phyloP scores from a whole-genome alignment of 2,797 vertebrate species.

The Urocyon cinereoargenteus region DNA sequence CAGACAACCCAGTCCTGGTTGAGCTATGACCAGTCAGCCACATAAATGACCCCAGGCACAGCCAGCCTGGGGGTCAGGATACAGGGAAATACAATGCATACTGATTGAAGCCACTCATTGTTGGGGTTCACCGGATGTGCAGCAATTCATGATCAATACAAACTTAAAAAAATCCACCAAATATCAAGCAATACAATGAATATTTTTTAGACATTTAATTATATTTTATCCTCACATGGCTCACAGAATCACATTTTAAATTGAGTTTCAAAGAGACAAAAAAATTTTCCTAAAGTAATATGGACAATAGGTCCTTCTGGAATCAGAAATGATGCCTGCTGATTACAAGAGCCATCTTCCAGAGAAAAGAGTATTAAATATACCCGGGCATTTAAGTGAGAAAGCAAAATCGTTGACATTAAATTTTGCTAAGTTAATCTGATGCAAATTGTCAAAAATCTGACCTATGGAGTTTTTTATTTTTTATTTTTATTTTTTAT shows the following conservation, averaged over 20 bases:
- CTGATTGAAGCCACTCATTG: background rate
- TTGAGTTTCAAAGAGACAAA: background rate
- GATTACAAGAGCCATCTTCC: background rate
- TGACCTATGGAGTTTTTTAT: background rate
- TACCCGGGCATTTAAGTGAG: no score
- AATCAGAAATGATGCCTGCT: background rate
- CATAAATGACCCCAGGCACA: rapidly evolving
- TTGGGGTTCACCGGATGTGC: no score
- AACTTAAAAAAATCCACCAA: background rate
- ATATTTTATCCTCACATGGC: background rate
- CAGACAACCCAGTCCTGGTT: background rate
- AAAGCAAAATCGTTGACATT: background rate
- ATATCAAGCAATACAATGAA: no score
- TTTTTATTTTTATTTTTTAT: no score
- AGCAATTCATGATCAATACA: background rate
- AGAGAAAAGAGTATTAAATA: background rate
- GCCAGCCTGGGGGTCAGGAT: background rate
- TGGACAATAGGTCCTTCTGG: background rate
- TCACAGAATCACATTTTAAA: background rate
- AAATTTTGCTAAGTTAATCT: background rate
- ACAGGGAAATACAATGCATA: background rate
- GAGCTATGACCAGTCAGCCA: background rate
- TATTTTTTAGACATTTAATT: background rate
- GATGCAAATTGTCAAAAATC: background rate
- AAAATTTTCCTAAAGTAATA: background rate